Conservation (phyloP, 1,140 invertebrate genomes). For the Zaprionus nigranus region DNA sequence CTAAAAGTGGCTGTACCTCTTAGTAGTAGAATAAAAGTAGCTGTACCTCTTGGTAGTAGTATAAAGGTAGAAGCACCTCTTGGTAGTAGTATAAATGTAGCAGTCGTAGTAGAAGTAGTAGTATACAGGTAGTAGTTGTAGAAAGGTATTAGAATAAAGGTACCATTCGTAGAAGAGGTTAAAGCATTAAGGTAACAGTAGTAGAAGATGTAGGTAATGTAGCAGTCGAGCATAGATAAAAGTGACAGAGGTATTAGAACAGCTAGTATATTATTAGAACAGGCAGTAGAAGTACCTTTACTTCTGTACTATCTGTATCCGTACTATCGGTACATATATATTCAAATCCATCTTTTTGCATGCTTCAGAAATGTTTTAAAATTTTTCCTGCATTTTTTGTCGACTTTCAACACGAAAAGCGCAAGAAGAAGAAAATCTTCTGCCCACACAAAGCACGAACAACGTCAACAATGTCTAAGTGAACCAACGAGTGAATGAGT, state of each 20-base stretch:
- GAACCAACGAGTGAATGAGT: conserved; percentile 16
- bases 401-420: background rate
- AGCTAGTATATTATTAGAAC: background rate
- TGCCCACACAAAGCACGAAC: background rate
- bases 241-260: background rate
- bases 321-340: no score
- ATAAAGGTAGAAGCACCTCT: no score
- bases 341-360: no score
- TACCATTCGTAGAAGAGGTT: background rate
- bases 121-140: background rate
- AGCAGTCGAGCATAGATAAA: no score
- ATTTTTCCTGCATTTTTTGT: background rate
- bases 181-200: background rate
- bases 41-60: no score
- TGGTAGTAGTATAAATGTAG: background rate
- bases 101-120: background rate
- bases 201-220: no score
- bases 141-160: background rate
- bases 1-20: background rate
- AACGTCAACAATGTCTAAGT: conserved; percentile 32
- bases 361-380: no score
- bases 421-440: background rate
- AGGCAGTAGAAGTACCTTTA: background rate
- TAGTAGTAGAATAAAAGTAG: background rate
- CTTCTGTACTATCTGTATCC: no score